Conservation (phyloP, 1,140 invertebrate genomes). For the Heliconius himera region DNA sequence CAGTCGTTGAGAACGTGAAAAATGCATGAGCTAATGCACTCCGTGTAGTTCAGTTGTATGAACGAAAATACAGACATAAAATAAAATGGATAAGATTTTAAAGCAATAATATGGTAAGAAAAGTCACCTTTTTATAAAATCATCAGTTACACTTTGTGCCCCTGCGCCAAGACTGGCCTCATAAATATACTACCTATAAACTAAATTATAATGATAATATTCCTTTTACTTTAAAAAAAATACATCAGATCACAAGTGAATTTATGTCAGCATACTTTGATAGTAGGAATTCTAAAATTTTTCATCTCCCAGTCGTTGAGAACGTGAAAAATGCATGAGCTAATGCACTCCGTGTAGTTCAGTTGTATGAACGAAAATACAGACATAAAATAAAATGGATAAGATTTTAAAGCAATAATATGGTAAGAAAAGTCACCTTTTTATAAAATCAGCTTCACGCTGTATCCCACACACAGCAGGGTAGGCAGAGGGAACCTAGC, state of each 20-base stretch:
- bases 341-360: constrained; percentile 33
- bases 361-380: constrained; percentile 16
- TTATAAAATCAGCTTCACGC: no score
- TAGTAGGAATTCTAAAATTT: constrained; percentile 30
- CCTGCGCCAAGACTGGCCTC: no score
- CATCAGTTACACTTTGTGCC: no score
- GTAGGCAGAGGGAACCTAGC: no score
- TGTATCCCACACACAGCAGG: no score
- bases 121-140: no score
- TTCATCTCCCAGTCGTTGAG: constrained; percentile 25
- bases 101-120: background rate
- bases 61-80: constrained; percentile 24
- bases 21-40: constrained; percentile 39
- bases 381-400: constrained; percentile 21
- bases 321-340: constrained; percentile 40
- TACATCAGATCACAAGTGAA: background rate
- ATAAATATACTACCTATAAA: no score
- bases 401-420: constrained; percentile 1
- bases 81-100: constrained; percentile 8
- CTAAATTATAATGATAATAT: background rate
- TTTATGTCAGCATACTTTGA: constrained; percentile 20
- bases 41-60: constrained; percentile 22
- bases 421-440: background rate
- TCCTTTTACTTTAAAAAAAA: background rate
- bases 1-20: constrained; percentile 35